Evolutionary conservation across 2,113 vertebrate genomes (phyloP), one percentile per base, ranked within the genome.

Genomic region (Natator depressus): DNA sequence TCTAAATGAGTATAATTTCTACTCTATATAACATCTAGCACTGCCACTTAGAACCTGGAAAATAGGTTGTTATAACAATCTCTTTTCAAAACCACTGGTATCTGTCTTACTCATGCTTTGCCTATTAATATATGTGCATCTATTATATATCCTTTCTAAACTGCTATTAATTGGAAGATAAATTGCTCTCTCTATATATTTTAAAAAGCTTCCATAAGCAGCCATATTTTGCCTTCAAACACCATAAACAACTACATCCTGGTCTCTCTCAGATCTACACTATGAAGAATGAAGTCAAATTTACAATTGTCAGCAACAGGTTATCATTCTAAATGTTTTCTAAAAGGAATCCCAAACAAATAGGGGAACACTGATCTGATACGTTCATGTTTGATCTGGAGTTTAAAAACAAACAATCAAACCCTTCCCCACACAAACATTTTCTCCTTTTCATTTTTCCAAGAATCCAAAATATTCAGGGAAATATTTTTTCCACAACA

Each of bases 221-320:
- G 51, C 54, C 38, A 76, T 53, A 38, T 14, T 1, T 11, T 91
- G 2, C 10, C 80, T 88, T 93, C 50, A 19, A 72, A 8, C 5
- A 59, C 2, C 46, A 9, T 29, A 79, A 89, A 80, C 79, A 86
- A 81, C 29, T 49, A 51, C 22, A 14, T 27, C 8, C 6, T 53
- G 80, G 19, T 94, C n/a, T 75, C 59, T 49, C 94, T 91, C 49
- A 57, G 38, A 27, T 47, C 31, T 51, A 24, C 81, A 8, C 0
- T 94, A 95, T 38, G 93, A 55, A 91, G 3, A 92, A 35, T 53
- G 62, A 89, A 65, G 35, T 1, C 47, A 97, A 94, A 92, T 46
- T 62, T 57, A 51, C 11, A 65, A 6, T 59, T 87, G 79, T 92
- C 38, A 87, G 59, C 5, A 93, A 93, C 94, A 80, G 35, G 9